A percentile compares a stretch with the other conserved stretches of the same genome.
Evolutionary conservation across 2,888 invertebrate species (phyloP).

Genomic region (Drosophila koepferae): DNA sequence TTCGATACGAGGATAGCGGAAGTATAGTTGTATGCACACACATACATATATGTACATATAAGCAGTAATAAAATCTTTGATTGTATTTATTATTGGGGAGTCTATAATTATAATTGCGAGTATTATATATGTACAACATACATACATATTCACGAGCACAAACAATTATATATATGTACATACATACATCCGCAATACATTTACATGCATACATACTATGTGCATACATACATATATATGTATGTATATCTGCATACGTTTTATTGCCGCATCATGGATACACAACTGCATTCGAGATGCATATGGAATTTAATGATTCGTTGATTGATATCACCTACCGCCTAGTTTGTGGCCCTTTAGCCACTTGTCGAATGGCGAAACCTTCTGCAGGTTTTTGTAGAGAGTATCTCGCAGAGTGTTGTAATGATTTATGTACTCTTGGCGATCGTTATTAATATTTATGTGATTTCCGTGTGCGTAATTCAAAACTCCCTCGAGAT

Average conservation of each 20-base stretch:
- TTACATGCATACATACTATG: too few relatives aligned
- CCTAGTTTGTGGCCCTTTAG: conserved; percentile 48
- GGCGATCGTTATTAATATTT: conserved; percentile 42
- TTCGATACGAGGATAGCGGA: not conserved
- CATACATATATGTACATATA: not conserved
- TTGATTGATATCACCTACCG: conserved; percentile 41
- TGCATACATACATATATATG: too few relatives aligned
- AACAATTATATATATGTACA: not conserved
- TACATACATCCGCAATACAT: not conserved
- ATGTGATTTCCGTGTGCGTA: conserved; percentile 9
- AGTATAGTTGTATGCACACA: not conserved
- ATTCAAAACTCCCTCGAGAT: conserved; percentile 3
- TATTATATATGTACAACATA: not conserved
- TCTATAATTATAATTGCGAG: not conserved
- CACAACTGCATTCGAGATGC: not conserved
- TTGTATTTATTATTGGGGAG: too few relatives aligned
- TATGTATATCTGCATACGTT: not conserved
- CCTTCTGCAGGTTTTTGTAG: conserved; percentile 35
- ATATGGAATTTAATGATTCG: not conserved
- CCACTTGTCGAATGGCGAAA: conserved; percentile 37
- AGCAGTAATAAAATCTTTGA: not conserved
- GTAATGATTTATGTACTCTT: conserved; percentile 42
- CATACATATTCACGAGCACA: not conserved
- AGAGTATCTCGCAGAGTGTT: conserved; percentile 39
- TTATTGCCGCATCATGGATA: not conserved